These are phyloP conservation scores for Cololabis saira DNA, from an alignment of 2,113 vertebrate species.

Conservation along the genomic window DNA sequence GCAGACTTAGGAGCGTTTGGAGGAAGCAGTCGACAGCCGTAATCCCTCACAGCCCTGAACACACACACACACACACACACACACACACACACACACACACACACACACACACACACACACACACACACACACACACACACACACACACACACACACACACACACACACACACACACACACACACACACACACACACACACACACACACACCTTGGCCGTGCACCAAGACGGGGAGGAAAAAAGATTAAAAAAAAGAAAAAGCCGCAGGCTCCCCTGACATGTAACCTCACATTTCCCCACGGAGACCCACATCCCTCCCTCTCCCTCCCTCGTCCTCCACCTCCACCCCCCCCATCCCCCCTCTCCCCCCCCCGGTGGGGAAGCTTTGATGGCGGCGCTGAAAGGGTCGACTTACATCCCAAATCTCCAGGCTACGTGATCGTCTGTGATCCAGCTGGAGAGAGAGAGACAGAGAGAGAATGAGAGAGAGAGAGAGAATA, in stretches of 20 bases:
- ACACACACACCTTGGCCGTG: conserved; percentile 52
- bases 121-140: conserved; percentile 12
- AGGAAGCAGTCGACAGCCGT: conserved; percentile 70
- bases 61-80: conserved; percentile 70
- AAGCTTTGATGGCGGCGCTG: conserved; percentile 74
- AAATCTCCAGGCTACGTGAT: conserved; percentile 88
- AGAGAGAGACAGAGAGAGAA: conserved; percentile 61
- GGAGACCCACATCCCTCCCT: conserved; percentile 48
- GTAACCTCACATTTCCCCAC: conserved; percentile 74
- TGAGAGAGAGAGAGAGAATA: conserved; percentile 60
- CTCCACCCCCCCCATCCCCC: conserved; percentile 15
- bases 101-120: conserved; percentile 44
- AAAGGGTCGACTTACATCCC: conserved; percentile 86
- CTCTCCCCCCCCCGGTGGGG: conserved; percentile 49
- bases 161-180: no score
- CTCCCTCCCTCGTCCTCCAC: conserved; percentile 37
- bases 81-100: conserved; percentile 32
- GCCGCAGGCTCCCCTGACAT: conserved; percentile 72
- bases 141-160: no score
- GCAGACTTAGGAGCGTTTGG: conserved; percentile 69
- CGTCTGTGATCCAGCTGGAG: conserved; percentile 86
- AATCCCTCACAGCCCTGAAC: conserved; percentile 78
- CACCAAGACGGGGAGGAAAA: conserved; percentile 65
- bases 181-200: conserved; percentile 32
- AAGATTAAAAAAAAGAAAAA: conserved; percentile 68